These are phyloP conservation scores for Dromiciops gliroides DNA, from an alignment of 2,113 vertebrate genomes.

Conservation along the genomic window DNA sequence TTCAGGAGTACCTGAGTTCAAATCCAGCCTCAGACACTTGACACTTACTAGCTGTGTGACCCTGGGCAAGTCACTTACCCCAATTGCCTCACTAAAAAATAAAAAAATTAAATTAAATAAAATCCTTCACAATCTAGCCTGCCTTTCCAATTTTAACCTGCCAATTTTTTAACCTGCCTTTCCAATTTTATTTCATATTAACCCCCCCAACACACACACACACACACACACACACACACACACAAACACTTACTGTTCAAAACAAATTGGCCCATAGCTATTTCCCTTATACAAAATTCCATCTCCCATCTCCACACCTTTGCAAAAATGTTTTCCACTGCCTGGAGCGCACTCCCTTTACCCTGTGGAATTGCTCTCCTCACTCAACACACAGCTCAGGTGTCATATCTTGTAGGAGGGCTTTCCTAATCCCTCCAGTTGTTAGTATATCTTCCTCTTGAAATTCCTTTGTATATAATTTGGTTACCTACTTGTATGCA, in stretches of 20 bases:
- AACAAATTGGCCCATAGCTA: not conserved
- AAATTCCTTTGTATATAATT: not conserved
- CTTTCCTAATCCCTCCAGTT: not conserved
- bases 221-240: not conserved
- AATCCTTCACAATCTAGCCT: not conserved
- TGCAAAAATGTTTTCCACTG: not conserved
- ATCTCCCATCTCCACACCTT: not conserved
- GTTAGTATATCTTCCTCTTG: not conserved
- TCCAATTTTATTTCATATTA: constrained; percentile 13
- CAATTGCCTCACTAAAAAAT: too few relatives aligned
- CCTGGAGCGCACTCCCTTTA: not conserved
- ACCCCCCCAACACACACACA: not conserved
- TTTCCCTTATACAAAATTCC: not conserved
- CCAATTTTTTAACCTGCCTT: not conserved
- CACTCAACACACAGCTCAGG: constrained; percentile 11
- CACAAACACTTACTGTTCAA: not conserved
- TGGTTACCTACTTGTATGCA: not conserved
- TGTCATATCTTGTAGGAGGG: not conserved
- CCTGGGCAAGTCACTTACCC: too few relatives aligned
- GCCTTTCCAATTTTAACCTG: too few relatives aligned
- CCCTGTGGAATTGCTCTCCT: not conserved
- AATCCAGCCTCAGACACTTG: too few relatives aligned
- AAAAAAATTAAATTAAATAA: too few relatives aligned
- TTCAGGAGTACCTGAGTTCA: too few relatives aligned
- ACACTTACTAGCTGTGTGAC: too few relatives aligned